Evolutionary conservation across 2,888 invertebrate species (phyloP).

Genomic region (Chorisops tibialis): DNA sequence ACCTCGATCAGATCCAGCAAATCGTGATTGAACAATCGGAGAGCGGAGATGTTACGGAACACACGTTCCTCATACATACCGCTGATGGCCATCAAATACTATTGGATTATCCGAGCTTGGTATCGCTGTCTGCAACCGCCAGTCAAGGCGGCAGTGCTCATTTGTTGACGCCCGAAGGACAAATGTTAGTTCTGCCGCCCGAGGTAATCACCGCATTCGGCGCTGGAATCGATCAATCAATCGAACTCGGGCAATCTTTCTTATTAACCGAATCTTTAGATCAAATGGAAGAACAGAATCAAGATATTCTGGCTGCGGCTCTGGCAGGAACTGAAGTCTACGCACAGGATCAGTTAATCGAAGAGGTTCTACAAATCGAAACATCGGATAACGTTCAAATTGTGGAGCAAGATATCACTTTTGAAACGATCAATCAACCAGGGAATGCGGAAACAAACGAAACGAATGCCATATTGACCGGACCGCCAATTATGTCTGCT

Average conservation of each 20-base stretch:
- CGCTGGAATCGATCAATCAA: slow-evolving; percentile 33
- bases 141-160: slow-evolving; percentile 28
- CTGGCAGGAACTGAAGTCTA: slow-evolving; percentile 72
- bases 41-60: slow-evolving; percentile 19
- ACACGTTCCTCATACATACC: slow-evolving; percentile 29
- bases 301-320: slow-evolving; percentile 73
- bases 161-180: slow-evolving; percentile 42
- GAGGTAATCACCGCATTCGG: slow-evolving; percentile 36
- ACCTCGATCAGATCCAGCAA: slow-evolving; percentile 36
- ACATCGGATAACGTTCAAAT: slow-evolving; percentile 33
- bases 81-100: slow-evolving; percentile 27
- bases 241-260: slow-evolving; percentile 24
- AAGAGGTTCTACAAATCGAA: slow-evolving; percentile 36
- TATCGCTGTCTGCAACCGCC: slow-evolving; percentile 32
- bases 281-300: slow-evolving; percentile 51
- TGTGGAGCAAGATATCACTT: slow-evolving; percentile 34
- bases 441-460: slow-evolving; percentile 61
- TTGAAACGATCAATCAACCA: slow-evolving; percentile 41
- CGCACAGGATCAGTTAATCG: slow-evolving; percentile 53
- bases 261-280: slow-evolving; percentile 8
- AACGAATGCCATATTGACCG: slow-evolving; percentile 70
- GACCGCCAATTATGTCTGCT: slow-evolving; percentile 77
- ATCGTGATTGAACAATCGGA: slow-evolving; percentile 21
- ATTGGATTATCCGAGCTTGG: slow-evolving; percentile 29
- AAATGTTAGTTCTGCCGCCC: slow-evolving; percentile 39